phyloP scores from a whole-genome alignment of 2,888 invertebrate species.

The Campoletis raptor region DNA sequence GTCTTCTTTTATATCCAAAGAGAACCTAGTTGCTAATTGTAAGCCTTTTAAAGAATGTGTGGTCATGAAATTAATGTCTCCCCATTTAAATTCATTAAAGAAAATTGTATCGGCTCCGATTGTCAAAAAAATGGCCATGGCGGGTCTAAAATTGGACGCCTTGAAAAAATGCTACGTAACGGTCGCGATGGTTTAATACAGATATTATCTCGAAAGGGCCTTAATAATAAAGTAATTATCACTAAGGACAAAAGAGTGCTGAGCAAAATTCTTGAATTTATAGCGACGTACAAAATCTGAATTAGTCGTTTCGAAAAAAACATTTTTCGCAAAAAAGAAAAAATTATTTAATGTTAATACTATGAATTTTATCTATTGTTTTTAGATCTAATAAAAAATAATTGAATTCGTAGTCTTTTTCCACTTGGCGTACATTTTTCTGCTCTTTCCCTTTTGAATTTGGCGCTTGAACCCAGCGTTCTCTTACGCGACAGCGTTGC shows the following conservation, averaged over 20 bases:
- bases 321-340: slow-evolving; percentile 13
- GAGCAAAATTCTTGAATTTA: slow-evolving; percentile 29
- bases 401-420: too few species aligned
- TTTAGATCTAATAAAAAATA: too few species aligned
- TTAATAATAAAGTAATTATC: slow-evolving; percentile 32
- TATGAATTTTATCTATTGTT: slow-evolving; percentile 16
- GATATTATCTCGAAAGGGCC: slow-evolving; percentile 22
- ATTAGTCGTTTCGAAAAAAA: slow-evolving; percentile 18
- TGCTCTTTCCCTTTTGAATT: too few species aligned
- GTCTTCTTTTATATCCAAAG: slow-evolving; percentile 12
- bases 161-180: slow-evolving; percentile 31
- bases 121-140: slow-evolving; percentile 27
- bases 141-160: slow-evolving; percentile 9
- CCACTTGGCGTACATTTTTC: too few species aligned
- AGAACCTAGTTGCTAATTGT: slow-evolving; percentile 34
- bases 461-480: too few species aligned
- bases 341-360: neutral
- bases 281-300: neutral
- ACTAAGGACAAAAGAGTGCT: slow-evolving; percentile 20
- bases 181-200: slow-evolving; percentile 5
- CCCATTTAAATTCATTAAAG: slow-evolving; percentile 23
- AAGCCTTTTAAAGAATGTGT: slow-evolving; percentile 34
- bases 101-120: slow-evolving; percentile 14
- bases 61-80: slow-evolving; percentile 30
- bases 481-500: too few species aligned